Percentiles rank a stretch among this genome's conserved stretches.
Evolutionary conservation across 2,113 vertebrate species (phyloP).

Genomic region (Tursiops truncatus): DNA sequence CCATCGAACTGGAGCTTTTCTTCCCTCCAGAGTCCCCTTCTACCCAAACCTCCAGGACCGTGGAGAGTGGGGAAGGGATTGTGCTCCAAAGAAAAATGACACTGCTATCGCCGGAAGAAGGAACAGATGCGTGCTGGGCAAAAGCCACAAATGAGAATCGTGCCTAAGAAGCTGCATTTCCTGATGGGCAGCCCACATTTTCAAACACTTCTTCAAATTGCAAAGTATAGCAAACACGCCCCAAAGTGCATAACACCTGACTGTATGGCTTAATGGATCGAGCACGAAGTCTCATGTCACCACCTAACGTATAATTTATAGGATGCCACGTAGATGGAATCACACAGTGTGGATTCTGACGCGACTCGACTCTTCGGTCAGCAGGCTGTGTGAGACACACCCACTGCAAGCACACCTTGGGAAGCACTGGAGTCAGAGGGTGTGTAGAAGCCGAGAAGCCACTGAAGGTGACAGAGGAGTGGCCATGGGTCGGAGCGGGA

Average conservation of each 20-base stretch:
- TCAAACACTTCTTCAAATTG: not conserved
- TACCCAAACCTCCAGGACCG: not conserved
- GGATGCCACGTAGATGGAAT: not conserved
- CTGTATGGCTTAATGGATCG: not conserved
- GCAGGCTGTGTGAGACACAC: not conserved
- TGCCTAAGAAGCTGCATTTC: not conserved
- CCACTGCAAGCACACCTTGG: not conserved
- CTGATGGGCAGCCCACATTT: not conserved
- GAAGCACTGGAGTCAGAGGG: not conserved
- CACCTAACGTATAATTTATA: no score
- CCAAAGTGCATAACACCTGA: not conserved
- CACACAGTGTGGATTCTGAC: not conserved
- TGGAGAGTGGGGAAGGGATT: not conserved
- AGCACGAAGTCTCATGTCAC: not conserved
- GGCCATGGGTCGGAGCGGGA: not conserved
- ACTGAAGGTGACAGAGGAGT: not conserved
- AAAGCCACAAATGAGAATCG: not conserved
- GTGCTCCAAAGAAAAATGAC: not conserved
- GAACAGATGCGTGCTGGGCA: not conserved
- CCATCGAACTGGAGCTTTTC: no score
- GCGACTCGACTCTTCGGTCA: not conserved
- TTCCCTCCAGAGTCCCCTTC: not conserved
- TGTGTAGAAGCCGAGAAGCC: not conserved
- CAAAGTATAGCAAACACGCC: not conserved
- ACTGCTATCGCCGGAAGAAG: not conserved